A percentile compares a stretch with the other conserved stretches of the same genome.
These are phyloP conservation scores for Drosophila pegasa DNA, from an alignment of 2,888 invertebrate species.

Conservation along the genomic window DNA sequence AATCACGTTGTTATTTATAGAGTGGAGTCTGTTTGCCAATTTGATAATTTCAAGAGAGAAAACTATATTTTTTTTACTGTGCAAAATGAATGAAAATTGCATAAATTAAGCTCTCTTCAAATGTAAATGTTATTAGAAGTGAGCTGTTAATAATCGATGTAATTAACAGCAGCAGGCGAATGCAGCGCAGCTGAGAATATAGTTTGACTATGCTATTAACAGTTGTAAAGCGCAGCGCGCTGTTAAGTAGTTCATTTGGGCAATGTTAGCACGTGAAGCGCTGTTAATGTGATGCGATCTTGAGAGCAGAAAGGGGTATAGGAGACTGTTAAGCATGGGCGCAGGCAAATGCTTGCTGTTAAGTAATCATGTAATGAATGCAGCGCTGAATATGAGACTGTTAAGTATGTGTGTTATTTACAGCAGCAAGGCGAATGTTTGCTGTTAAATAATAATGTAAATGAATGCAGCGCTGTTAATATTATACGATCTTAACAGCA, in stretches of 20 bases:
- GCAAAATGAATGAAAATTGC: neutral
- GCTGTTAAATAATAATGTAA: too few species aligned
- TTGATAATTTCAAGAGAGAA: neutral
- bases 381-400: too few species aligned
- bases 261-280: too few species aligned
- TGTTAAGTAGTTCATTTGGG: too few species aligned
- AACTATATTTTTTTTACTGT: neutral
- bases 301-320: neutral
- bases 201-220: neutral
- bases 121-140: neutral
- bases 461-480: neutral
- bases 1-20: constrained; percentile 5
- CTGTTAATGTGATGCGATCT: neutral
- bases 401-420: too few species aligned
- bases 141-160: neutral
- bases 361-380: neutral
- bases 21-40: neutral
- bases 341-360: neutral
- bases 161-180: neutral
- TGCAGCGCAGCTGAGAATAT: neutral
- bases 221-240: neutral
- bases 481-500: neutral
- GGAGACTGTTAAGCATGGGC: neutral
- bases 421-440: too few species aligned
- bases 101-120: neutral